phyloP scores from a whole-genome alignment of 2,797 vertebrate genomes.

The Eulemur mongoz region DNA sequence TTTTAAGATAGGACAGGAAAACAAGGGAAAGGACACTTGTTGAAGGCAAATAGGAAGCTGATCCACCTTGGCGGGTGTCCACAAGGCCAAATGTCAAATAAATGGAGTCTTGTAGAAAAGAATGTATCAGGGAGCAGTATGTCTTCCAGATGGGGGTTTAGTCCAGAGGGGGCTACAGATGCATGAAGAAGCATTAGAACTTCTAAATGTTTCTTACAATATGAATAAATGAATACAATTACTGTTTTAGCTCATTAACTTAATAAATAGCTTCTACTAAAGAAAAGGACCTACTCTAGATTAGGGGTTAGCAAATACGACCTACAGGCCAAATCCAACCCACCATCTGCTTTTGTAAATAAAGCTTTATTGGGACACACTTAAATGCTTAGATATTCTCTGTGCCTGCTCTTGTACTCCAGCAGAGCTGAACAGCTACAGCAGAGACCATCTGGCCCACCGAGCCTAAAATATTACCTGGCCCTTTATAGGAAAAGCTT shows the following conservation, averaged over 20 bases:
- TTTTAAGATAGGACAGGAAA: conserved; percentile 54
- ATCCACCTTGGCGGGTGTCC: not conserved
- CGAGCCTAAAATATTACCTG: not conserved
- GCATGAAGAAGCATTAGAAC: not conserved
- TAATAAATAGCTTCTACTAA: not conserved
- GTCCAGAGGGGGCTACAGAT: not conserved
- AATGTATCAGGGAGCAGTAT: not conserved
- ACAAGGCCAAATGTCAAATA: not conserved
- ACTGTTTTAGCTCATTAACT: not conserved
- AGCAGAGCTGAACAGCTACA: not conserved
- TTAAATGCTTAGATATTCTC: not conserved
- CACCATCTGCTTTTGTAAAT: not conserved
- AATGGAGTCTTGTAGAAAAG: not conserved
- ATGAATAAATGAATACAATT: not conserved
- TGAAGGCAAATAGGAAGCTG: conserved; percentile 6
- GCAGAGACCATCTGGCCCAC: not conserved
- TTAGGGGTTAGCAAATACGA: not conserved
- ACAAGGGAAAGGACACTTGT: conserved; percentile 22
- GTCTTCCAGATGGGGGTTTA: not conserved
- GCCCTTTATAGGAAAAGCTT: not conserved
- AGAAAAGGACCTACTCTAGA: not conserved
- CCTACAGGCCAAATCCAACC: not conserved
- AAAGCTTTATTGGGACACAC: not conserved
- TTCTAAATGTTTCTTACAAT: not conserved
- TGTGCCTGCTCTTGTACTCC: not conserved